These are phyloP conservation scores for Clepsis dumicolana DNA, from an alignment of 2,888 invertebrate species.

Conservation along the genomic window DNA sequence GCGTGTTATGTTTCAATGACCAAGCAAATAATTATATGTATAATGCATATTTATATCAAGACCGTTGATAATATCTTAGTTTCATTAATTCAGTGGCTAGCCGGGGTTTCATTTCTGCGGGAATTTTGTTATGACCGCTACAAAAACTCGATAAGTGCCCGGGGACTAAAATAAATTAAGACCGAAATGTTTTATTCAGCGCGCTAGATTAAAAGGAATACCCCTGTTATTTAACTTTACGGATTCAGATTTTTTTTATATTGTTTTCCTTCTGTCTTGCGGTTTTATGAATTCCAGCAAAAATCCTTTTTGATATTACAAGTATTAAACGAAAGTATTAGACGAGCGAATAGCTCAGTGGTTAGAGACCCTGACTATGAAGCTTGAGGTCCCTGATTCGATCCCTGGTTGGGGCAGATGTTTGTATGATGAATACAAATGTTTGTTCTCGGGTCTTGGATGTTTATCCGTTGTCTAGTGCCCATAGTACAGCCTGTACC, in stretches of 20 bases:
- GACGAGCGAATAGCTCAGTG: too few relatives aligned
- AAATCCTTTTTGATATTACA: too few relatives aligned
- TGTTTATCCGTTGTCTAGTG: too few relatives aligned
- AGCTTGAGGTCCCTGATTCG: too few relatives aligned
- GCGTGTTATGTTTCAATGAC: too few relatives aligned
- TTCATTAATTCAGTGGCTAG: neutral
- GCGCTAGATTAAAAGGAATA: slow-evolving; percentile 24
- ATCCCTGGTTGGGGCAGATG: too few relatives aligned
- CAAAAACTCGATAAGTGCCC: slow-evolving; percentile 38
- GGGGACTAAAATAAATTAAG: slow-evolving; percentile 37
- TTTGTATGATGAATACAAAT: too few relatives aligned
- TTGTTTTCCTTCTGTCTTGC: slow-evolving; percentile 18
- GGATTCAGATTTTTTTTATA: slow-evolving; percentile 9
- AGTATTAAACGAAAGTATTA: too few relatives aligned
- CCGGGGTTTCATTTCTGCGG: slow-evolving; percentile 14
- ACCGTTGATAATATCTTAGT: neutral
- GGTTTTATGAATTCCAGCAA: neutral
- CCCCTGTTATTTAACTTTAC: slow-evolving; percentile 32
- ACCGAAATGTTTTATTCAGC: slow-evolving; percentile 37
- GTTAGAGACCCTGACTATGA: too few relatives aligned
- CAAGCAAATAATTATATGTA: too few relatives aligned
- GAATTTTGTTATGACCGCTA: neutral
- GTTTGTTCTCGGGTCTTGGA: too few relatives aligned
- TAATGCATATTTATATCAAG: neutral
- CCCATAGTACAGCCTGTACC: too few relatives aligned